Conservation (phyloP, 2,113 vertebrate genomes). For the Bujurquina vittata region DNA sequence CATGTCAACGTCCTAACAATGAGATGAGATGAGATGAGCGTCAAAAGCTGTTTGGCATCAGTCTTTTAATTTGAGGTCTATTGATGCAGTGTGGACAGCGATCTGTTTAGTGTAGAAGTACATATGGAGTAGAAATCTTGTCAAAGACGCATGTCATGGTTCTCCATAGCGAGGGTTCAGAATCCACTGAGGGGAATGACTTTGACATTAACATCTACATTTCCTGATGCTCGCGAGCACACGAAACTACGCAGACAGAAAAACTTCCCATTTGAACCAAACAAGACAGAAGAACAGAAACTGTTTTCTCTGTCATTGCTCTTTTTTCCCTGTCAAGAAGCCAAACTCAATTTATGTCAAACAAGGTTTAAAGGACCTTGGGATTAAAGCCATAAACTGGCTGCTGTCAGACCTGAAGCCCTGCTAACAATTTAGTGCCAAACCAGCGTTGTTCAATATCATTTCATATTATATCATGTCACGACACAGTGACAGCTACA, state of each 20-base stretch:
- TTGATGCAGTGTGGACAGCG: conserved; percentile 19
- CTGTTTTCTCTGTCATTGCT: conserved; percentile 81
- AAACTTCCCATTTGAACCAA: conserved; percentile 89
- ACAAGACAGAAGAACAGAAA: conserved; percentile 83
- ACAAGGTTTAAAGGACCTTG: conserved; percentile 99
- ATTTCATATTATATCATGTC: conserved; percentile 99
- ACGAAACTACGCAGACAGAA: conserved; percentile 58
- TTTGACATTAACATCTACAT: conserved; percentile 59
- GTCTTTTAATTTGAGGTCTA: conserved; percentile 47
- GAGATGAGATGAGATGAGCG: conserved; percentile 69
- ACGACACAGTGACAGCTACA: conserved; percentile 90
- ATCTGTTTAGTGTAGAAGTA: conserved; percentile 3
- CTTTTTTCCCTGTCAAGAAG: conserved; percentile 82
- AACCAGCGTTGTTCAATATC: conserved; percentile 98
- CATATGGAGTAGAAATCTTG: background rate
- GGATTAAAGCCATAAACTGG: conserved; percentile 99
- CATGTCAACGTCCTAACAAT: conserved; percentile 63
- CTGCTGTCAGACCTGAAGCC: conserved; percentile 98
- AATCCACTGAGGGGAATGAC: background rate
- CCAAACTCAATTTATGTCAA: conserved; percentile 99
- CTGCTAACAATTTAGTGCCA: conserved; percentile 98
- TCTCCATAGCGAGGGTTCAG: background rate
- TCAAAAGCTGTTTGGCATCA: conserved; percentile 53
- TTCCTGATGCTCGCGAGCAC: conserved; percentile 38
- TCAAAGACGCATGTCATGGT: background rate